These are phyloP conservation scores for Carollia perspicillata DNA, from an alignment of 2,113 vertebrate species.

Conservation along the genomic window DNA sequence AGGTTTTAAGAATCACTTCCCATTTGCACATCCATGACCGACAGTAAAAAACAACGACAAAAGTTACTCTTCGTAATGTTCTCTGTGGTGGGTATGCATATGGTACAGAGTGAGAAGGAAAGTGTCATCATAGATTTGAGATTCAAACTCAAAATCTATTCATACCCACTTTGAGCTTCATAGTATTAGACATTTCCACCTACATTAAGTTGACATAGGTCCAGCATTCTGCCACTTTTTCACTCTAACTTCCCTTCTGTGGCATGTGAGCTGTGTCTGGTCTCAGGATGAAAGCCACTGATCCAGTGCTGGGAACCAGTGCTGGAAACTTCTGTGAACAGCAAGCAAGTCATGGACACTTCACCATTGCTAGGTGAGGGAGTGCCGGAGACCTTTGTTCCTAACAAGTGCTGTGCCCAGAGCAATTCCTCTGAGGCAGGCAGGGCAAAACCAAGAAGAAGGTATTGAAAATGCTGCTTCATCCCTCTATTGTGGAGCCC, in stretches of 20 bases:
- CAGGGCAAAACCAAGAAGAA: neutral
- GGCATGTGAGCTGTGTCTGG: neutral
- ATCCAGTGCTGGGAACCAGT: neutral
- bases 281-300: accelerated
- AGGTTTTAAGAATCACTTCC: neutral
- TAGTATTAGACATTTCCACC: neutral
- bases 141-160: neutral
- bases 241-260: neutral
- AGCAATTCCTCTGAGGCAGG: neutral
- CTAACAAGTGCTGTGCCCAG: neutral
- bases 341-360: accelerated
- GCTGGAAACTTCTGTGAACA: neutral
- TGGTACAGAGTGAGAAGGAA: neutral
- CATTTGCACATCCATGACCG: neutral
- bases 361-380: neutral
- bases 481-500: too few species aligned
- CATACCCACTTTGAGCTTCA: neutral
- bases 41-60: neutral
- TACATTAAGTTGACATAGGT: neutral
- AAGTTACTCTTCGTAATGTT: neutral
- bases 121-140: neutral
- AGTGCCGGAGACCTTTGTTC: neutral
- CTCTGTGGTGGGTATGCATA: neutral
- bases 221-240: neutral
- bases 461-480: too few species aligned